Evolutionary conservation across 2,113 vertebrate genomes (phyloP), one percentile per base, ranked within the genome.

Genomic region (Zosterops japonicus): DNA sequence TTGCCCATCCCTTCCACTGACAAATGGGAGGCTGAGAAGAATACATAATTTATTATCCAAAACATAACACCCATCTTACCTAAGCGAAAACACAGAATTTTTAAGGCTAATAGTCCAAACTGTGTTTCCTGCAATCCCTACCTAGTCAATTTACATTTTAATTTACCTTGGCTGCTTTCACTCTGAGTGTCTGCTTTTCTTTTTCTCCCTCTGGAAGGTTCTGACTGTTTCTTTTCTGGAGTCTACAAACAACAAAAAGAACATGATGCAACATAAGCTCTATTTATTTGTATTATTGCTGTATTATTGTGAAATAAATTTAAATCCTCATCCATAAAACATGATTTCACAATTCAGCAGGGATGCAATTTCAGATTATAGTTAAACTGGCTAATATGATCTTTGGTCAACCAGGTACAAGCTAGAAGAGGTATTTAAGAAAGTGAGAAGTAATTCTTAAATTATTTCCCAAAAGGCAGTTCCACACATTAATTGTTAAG

Each of bases 131-230:
- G 56, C 24, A 85, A 60, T 55, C 69, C 72, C 15, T 63, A 63
- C 10, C 11, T 42, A 64, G 67, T 52, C 55, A 8, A 49, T 67
- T 86, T 55, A 41, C n/a, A 71, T 39, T 81, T 93, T 65, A 41
- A 39, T 97, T 97, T 97, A 99, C 99, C 99, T 98, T 99, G 99
- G 97, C 99, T 99, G 97, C 99, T 99, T 98, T 99, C 99, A 97
- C 98, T 99, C 97, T 99, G 99, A 96, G 97, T 98, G 95, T 99
- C 99, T 83, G 99, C 99, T 98, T 99, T 99, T 96, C 99, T 98
- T 97, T 99, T 99, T 97, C 99, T 98, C 96, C 99, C 99, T 97
- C 99, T 98, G 36, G 98, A 98, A 95, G 99, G 98, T 95, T 99
- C 99, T 14, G 98, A 98, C 92, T 98, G 99, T 97, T 99, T 99